These are phyloP conservation scores for Colossoma macropomum DNA, from an alignment of 2,113 vertebrate species.

Conservation along the genomic window DNA sequence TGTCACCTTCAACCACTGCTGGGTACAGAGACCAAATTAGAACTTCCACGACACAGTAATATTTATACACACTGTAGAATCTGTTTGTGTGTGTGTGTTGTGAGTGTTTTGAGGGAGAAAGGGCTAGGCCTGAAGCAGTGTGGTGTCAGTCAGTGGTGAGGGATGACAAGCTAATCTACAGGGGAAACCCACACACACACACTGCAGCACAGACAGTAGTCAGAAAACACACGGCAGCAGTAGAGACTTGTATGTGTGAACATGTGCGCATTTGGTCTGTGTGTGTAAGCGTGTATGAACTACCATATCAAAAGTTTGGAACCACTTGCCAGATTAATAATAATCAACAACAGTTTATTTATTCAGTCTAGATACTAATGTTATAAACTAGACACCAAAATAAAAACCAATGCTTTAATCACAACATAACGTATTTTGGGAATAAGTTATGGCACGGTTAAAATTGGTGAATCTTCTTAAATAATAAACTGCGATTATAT, in stretches of 20 bases:
- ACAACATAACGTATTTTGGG: too few relatives aligned
- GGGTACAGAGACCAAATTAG: not conserved
- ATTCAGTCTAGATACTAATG: too few relatives aligned
- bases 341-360: too few relatives aligned
- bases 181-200: not conserved
- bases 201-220: not conserved
- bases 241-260: not conserved
- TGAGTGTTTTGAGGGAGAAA: not conserved
- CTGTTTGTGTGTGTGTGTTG: conserved; percentile 40
- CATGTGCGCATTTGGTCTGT: not conserved
- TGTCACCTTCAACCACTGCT: not conserved
- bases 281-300: too few relatives aligned
- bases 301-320: too few relatives aligned
- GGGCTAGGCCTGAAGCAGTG: conserved; percentile 21
- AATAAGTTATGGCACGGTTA: too few relatives aligned
- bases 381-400: too few relatives aligned
- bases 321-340: too few relatives aligned
- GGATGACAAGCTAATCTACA: conserved; percentile 1
- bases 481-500: too few relatives aligned
- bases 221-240: not conserved
- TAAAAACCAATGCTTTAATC: too few relatives aligned
- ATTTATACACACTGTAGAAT: not conserved
- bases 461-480: too few relatives aligned
- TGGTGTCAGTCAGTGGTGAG: conserved; percentile 8
- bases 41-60: not conserved